These are phyloP conservation scores for Drosophila incognita DNA, from an alignment of 2,888 invertebrate species.

Conservation along the genomic window DNA sequence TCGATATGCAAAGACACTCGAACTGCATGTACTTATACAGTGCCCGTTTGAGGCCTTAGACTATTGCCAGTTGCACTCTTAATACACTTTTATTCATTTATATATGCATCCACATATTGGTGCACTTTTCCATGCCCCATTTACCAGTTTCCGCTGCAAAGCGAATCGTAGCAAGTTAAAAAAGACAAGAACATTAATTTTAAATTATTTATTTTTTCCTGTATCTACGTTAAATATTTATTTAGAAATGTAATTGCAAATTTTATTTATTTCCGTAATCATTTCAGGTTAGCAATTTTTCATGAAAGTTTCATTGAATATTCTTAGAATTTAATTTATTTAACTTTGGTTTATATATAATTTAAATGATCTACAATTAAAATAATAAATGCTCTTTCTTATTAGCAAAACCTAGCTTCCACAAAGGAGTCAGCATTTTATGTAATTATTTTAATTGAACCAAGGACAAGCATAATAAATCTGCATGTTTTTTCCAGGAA, in stretches of 20 bases:
- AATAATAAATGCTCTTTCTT: background rate
- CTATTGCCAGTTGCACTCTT: constrained; percentile 9
- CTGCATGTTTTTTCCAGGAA: background rate
- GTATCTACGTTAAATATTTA: background rate
- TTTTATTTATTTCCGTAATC: background rate
- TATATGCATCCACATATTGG: background rate
- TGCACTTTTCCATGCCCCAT: background rate
- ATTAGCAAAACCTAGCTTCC: background rate
- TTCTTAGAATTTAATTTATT: background rate
- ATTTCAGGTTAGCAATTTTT: background rate
- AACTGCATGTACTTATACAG: constrained; percentile 20
- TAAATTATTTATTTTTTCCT: background rate
- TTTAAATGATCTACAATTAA: background rate
- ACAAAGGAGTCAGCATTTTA: background rate
- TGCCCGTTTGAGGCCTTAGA: constrained; percentile 5
- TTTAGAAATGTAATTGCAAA: background rate
- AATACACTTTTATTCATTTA: constrained; percentile 7
- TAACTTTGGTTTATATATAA: background rate
- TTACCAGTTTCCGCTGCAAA: constrained; percentile 13
- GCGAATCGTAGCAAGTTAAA: background rate
- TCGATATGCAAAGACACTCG: constrained; percentile 26
- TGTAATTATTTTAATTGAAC: background rate
- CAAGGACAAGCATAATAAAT: background rate
- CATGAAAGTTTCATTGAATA: background rate
- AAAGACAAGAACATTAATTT: background rate